Base-by-base conservation (phyloP, 2,888 invertebrate genomes). In the Hyles lineata region DNA sequence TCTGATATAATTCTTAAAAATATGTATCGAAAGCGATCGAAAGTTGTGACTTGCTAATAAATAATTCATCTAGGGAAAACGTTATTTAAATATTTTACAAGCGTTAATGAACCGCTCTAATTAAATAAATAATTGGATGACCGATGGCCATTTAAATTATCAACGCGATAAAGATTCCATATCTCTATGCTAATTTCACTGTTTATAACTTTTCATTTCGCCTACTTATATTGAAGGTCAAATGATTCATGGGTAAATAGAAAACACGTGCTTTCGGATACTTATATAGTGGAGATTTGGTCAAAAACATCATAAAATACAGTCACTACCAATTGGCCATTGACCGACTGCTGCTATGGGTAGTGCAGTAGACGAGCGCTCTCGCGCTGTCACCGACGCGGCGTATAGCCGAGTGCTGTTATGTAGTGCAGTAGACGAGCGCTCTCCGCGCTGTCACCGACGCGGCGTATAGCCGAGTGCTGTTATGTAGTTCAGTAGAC, bases 201-300 rank as follows among this genome's bases (percentile, higher is more conserved):
- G 43, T 58, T 70, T 70, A 70, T 72, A 70, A 72, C 72, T 72
- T 70, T 70, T 50, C 72, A 70, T 61, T 70, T 72, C 60, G 60
- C 72, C 72, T 70, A 70, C 60, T 61, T 72, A 72, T 50, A 23
- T 70, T 70, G 60, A 72, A 72, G 72, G 72, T 72, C 61, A 72
- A 60, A 50, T 72, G 72, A 72, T 61, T 72, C 72, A 72, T 43
- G 60, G 50, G 25, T 69, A 70, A 72, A 72, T 70, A 72, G 72
- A 72, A 72, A 72, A 70, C 70, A 70, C 32, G 70, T 70, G 55
- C 58, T 59, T 70, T 59, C 58, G 70, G 59, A 70, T 70, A 55
- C n/a, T 55, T 55, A 6, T 35, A 70, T 52, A 7, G 67, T 21
- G 52, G 29, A 62, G 35, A n/a, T 67, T 35, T 67, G 19, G 55